Base-by-base conservation (phyloP, 1,140 invertebrate species). In the Plectus sambesii region DNA sequence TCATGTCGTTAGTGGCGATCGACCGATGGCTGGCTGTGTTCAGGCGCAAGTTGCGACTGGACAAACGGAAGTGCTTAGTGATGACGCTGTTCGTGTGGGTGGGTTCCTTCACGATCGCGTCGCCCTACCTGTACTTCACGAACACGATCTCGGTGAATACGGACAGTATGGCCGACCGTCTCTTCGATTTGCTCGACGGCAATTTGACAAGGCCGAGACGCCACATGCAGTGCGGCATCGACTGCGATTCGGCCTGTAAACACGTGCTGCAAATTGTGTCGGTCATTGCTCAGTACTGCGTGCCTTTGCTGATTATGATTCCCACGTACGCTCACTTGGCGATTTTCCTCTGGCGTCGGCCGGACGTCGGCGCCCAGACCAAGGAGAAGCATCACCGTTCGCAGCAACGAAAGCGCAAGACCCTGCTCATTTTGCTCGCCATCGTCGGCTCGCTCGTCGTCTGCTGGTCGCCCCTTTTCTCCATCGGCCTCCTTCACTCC, bases 11-110 rank as follows among this genome's bases (percentile, higher is more conserved):
- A 12, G 49, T 50, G 25, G 49, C 49, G 9, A 50, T 50, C 27
- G 49, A 50, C 30, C 42, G 49, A 15, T 50, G 49, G 49, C 42
- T 50, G 17, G 49, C 49, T n/a, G 47, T 50, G 15, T 50, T 50
- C 27, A 20, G 42, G 15, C 24, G 49, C 2, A 47, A 47, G 15
- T 43, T 25, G 23, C 45, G 49, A 29, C 26, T 50, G 17, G 17
- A 26, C 24, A 29, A 35, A 30, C 5, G 24, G 5, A 50, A 29
- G 39, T 47, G 49, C 19, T 37, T 47, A 3, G 19, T 33, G 30
- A 23, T 50, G 22, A 50, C 49, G 17, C 12, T 36, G 6, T 26
- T 47, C 20, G 49, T 35, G 15, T 50, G 49, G 49, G n/a, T 50
- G 12, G 37, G 44, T 6, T 29, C 49, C 23, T 27, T 41, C 37